A percentile compares a stretch with the other conserved stretches of the same genome.
Evolutionary conservation across 2,113 vertebrate species (phyloP).

Genomic region (Myotis brandtii): DNA sequence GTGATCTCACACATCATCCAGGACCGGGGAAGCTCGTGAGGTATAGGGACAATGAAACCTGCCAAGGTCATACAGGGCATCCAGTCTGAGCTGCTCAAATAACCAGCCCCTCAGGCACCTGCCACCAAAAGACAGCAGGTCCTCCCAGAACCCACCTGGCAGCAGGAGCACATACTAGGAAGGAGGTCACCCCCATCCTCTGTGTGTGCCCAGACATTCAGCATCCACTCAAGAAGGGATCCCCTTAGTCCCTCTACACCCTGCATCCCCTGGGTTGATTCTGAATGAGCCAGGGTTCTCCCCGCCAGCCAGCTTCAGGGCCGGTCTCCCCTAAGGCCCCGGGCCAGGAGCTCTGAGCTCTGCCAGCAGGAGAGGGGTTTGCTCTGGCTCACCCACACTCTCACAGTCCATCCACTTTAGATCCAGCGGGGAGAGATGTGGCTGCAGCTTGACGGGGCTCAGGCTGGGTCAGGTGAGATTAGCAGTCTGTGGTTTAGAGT

Average conservation of each 20-base stretch:
- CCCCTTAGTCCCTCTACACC: too few relatives aligned
- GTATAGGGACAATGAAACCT: accelerated
- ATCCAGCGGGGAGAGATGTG: not conserved
- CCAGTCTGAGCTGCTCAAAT: not conserved
- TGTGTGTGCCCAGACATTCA: accelerated
- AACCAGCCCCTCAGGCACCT: not conserved
- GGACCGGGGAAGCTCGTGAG: accelerated
- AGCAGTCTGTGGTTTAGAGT: not conserved
- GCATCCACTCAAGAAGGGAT: not conserved
- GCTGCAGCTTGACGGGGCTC: not conserved
- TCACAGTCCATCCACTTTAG: not conserved
- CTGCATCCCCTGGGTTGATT: not conserved
- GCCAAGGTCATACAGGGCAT: too few relatives aligned
- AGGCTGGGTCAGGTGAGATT: not conserved
- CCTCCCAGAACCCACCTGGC: not conserved
- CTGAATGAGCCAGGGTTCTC: not conserved
- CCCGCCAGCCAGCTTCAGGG: not conserved
- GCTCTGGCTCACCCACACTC: not conserved
- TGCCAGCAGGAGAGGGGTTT: not conserved
- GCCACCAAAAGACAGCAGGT: not conserved
- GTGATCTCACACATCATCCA: too few relatives aligned
- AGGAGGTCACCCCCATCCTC: not conserved
- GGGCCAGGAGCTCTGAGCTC: not conserved
- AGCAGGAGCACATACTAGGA: not conserved
- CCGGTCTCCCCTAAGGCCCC: accelerated